Evolutionary conservation across 2,113 vertebrate genomes (phyloP).

Genomic region (Nerophis ophidion): DNA sequence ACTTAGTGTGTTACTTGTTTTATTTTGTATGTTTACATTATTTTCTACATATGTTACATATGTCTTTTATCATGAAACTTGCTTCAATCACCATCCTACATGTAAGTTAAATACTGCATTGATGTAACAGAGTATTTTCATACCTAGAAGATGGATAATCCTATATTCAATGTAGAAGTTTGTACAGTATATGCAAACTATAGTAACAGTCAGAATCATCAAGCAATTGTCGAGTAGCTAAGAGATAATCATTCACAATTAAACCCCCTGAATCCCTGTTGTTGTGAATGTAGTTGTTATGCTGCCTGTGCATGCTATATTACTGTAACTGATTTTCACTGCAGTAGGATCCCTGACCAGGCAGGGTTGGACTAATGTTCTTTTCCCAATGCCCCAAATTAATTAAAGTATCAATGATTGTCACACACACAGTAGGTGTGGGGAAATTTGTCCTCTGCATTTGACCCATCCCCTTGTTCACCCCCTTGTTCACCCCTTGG

Average conservation of each 20-base stretch:
- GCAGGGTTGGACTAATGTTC: constrained; percentile 17
- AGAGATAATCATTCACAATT: not conserved
- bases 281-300: not conserved
- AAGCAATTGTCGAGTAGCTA: too few species aligned
- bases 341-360: constrained; percentile 24
- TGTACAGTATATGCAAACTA: too few species aligned
- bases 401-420: too few species aligned
- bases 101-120: not conserved
- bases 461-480: too few species aligned
- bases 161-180: too few species aligned
- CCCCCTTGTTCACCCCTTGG: too few species aligned
- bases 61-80: constrained; percentile 11
- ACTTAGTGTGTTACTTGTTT: not conserved
- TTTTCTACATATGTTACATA: constrained; percentile 7
- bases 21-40: constrained; percentile 13
- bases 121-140: too few species aligned
- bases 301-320: constrained; percentile 8
- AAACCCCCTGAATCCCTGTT: not conserved
- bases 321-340: constrained; percentile 24
- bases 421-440: too few species aligned
- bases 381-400: constrained; percentile 4
- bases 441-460: too few species aligned
- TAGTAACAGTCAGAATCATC: too few species aligned
- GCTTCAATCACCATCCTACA: constrained; percentile 9
- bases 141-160: too few species aligned